A percentile compares a stretch with the other conserved stretches of the same genome.
phyloP scores from a whole-genome alignment of 1,140 invertebrate species.

The Musca domestica region DNA sequence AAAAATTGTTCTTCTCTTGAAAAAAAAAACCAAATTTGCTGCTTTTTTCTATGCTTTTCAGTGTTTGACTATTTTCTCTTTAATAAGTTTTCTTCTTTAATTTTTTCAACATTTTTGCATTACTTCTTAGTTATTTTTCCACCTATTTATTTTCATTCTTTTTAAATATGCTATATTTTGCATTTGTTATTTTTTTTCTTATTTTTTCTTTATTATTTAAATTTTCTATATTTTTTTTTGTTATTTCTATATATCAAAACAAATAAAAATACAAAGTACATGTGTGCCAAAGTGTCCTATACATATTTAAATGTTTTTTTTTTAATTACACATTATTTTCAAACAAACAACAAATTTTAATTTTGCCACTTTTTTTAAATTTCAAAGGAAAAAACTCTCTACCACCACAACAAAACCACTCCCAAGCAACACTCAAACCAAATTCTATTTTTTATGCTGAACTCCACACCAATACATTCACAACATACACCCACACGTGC shows the following conservation, averaged over 20 bases:
- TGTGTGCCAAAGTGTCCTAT: neutral
- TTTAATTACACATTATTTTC: constrained; percentile 18
- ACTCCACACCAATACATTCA: constrained; percentile 25
- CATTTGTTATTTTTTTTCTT: constrained; percentile 33
- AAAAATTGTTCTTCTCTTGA: neutral
- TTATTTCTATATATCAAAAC: constrained; percentile 5
- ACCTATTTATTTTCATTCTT: neutral
- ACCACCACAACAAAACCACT: too few species aligned
- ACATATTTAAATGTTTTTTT: neutral
- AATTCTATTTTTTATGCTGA: neutral
- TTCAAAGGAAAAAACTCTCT: neutral
- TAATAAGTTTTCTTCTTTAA: constrained; percentile 5
- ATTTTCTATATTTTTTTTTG: constrained; percentile 16
- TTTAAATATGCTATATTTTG: constrained; percentile 8
- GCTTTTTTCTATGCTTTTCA: neutral
- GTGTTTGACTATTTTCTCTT: constrained; percentile 7
- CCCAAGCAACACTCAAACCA: neutral
- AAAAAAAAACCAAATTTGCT: too few species aligned
- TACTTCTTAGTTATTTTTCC: neutral
- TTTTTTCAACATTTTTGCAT: constrained; percentile 10
- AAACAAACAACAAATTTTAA: neutral
- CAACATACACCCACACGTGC: constrained; percentile 4
- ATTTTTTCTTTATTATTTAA: neutral
- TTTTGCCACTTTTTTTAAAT: constrained; percentile 12
- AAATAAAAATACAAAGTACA: constrained; percentile 19